Percentiles rank a stretch among this genome's conserved stretches.
These are phyloP conservation scores for Aspiorhynchus laticeps DNA, from an alignment of 2,113 vertebrate species.

Conservation along the genomic window DNA sequence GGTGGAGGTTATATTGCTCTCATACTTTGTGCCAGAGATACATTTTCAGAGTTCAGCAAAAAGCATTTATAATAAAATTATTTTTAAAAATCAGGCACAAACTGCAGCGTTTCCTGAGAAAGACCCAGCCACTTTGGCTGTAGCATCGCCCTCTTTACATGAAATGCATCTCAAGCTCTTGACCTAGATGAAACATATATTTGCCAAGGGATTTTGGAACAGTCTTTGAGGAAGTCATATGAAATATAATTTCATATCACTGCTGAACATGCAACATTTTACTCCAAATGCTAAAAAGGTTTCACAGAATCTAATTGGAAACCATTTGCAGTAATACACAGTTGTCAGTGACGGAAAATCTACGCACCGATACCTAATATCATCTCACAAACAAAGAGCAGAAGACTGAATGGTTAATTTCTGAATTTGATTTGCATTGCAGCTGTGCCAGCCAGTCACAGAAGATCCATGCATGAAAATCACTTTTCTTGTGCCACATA, in stretches of 20 bases:
- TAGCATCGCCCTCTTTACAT: constrained; percentile 65
- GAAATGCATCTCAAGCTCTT: constrained; percentile 60
- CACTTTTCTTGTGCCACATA: constrained; percentile 67
- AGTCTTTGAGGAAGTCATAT: background rate
- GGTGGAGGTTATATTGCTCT: background rate
- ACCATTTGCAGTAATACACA: background rate
- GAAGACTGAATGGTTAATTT: constrained; percentile 67
- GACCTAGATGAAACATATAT: constrained; percentile 70
- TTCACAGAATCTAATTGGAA: constrained; percentile 1
- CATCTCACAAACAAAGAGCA: constrained; percentile 19
- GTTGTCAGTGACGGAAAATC: constrained; percentile 30
- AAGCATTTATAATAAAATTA: background rate
- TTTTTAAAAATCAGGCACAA: background rate
- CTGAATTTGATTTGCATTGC: constrained; percentile 69
- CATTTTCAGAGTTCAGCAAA: background rate
- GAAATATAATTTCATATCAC: constrained; percentile 55
- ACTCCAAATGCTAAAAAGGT: constrained; percentile 18
- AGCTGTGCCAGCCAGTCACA: constrained; percentile 66
- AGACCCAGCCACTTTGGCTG: constrained; percentile 56
- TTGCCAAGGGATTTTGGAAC: constrained; percentile 64
- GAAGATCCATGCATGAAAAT: constrained; percentile 64
- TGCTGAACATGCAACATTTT: constrained; percentile 36
- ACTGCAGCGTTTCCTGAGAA: background rate
- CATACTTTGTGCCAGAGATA: background rate
- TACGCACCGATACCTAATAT: constrained; percentile 29